A percentile compares a stretch with the other conserved stretches of the same genome.
Evolutionary conservation across 30 jellyfish, hydroid and myxozoan genomes (phyloP).

Genomic region (Hydractinia echinata): DNA sequence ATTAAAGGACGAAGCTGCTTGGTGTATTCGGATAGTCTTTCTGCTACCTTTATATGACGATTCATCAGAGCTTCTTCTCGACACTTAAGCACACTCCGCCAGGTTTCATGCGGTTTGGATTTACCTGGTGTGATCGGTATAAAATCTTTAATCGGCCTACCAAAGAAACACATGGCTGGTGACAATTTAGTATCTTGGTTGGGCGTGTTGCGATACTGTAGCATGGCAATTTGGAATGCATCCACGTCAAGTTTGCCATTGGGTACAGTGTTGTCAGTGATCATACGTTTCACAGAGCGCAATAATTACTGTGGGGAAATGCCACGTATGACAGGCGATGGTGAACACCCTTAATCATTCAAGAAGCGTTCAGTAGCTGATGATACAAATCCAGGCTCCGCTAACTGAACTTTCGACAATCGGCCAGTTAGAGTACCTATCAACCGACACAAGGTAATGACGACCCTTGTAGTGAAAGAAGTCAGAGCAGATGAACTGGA

Average conservation of each 20-base stretch:
- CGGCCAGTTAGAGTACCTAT: slow-evolving; percentile 12
- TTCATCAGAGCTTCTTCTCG: neutral
- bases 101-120: too few relatives aligned
- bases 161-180: slow-evolving; percentile 13
- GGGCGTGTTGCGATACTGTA: neutral
- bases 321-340: neutral
- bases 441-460: slow-evolving; percentile 3
- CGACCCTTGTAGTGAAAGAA: neutral
- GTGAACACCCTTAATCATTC: slow-evolving; percentile 8
- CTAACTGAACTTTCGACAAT: neutral
- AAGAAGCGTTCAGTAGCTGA: neutral
- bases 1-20: slow-evolving; percentile 16
- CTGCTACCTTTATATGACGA: neutral
- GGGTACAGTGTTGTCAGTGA: neutral
- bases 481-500: slow-evolving; percentile 7
- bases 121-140: too few relatives aligned
- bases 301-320: slow-evolving; percentile 6
- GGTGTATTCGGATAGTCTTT: neutral
- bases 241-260: too few relatives aligned
- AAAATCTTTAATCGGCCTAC: neutral
- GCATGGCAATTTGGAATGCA: too few relatives aligned
- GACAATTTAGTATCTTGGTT: neutral
- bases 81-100: neutral
- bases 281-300: slow-evolving; percentile 19
- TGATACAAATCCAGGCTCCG: neutral